phyloP scores from a whole-genome alignment of 2,797 vertebrate genomes.

The Staurois parvus region DNA sequence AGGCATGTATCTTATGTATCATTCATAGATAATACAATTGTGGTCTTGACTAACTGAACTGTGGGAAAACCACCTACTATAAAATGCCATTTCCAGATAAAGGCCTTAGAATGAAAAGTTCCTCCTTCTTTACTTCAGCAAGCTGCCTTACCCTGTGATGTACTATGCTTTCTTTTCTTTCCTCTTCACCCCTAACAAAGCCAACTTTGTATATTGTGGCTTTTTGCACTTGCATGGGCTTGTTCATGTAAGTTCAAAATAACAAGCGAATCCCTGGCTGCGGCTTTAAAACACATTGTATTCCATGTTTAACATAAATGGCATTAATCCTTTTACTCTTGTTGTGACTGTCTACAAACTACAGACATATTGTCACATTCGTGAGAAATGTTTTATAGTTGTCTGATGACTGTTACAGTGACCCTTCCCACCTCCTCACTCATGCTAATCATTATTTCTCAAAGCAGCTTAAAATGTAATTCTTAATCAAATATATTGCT shows the following conservation, averaged over 20 bases:
- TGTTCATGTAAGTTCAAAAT: slow-evolving; percentile 37
- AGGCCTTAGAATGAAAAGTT: background rate
- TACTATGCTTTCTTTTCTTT: slow-evolving; percentile 20
- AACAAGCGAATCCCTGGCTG: slow-evolving; percentile 19
- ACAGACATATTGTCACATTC: slow-evolving; percentile 44
- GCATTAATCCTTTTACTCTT: slow-evolving; percentile 52
- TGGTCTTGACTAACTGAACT: slow-evolving; percentile 35
- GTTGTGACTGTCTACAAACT: slow-evolving; percentile 48
- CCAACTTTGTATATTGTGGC: slow-evolving; percentile 30
- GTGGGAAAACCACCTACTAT: slow-evolving; percentile 46
- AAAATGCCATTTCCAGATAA: slow-evolving; percentile 23
- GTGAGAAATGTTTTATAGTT: slow-evolving; percentile 47
- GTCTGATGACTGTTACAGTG: slow-evolving; percentile 13
- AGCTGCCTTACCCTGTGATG: slow-evolving; percentile 10
- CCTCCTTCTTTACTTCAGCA: slow-evolving; percentile 21
- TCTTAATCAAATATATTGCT: slow-evolving; percentile 17
- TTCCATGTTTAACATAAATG: slow-evolving; percentile 36
- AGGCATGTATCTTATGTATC: slow-evolving; percentile 17
- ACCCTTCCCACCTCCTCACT: slow-evolving; percentile 2
- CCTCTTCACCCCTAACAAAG: slow-evolving; percentile 24
- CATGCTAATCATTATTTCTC: slow-evolving; percentile 15
- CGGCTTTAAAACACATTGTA: slow-evolving; percentile 38
- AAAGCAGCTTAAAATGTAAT: slow-evolving; percentile 15
- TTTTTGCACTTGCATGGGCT: slow-evolving; percentile 37
- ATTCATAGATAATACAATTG: slow-evolving; percentile 32